Conservation (phyloP, 2,888 invertebrate genomes). For the Plagiodera versicolora region DNA sequence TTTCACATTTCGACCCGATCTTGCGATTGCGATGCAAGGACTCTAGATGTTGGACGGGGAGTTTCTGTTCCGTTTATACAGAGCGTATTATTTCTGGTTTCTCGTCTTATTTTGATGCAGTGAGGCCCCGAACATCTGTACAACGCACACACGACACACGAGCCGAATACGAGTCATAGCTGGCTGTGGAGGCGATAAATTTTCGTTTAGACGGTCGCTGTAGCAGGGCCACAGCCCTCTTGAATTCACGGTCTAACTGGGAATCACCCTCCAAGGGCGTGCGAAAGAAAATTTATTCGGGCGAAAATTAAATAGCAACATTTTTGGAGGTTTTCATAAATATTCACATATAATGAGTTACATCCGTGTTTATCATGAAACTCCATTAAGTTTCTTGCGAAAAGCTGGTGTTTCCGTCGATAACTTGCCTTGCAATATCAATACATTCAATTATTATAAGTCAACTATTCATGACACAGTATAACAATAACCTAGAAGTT, state of each 20-base stretch:
- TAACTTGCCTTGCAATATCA: too few relatives aligned
- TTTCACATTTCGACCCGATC: neutral
- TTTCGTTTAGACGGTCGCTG: constrained; percentile 9
- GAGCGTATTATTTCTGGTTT: constrained; percentile 1
- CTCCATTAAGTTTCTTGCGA: too few relatives aligned
- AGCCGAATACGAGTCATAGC: neutral
- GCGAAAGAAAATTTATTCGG: too few relatives aligned
- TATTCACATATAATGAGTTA: too few relatives aligned
- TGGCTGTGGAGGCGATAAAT: constrained; percentile 6
- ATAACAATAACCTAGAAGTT: too few relatives aligned
- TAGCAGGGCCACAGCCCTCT: constrained; percentile 10
- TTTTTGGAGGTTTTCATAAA: too few relatives aligned
- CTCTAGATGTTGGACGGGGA: constrained; percentile 13
- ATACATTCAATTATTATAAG: too few relatives aligned
- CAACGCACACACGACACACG: neutral
- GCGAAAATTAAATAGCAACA: too few relatives aligned
- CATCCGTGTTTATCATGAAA: too few relatives aligned
- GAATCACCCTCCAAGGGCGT: neutral
- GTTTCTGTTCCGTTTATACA: neutral
- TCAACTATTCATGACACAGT: too few relatives aligned
- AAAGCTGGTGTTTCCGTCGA: too few relatives aligned
- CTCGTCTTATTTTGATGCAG: neutral
- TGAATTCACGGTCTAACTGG: constrained; percentile 8
- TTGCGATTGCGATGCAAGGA: constrained; percentile 2
- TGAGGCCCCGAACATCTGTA: neutral